Evolutionary conservation across 2,888 invertebrate species (phyloP), one percentile per base, ranked within the genome.

Genomic region (Phaonia tiefii): DNA sequence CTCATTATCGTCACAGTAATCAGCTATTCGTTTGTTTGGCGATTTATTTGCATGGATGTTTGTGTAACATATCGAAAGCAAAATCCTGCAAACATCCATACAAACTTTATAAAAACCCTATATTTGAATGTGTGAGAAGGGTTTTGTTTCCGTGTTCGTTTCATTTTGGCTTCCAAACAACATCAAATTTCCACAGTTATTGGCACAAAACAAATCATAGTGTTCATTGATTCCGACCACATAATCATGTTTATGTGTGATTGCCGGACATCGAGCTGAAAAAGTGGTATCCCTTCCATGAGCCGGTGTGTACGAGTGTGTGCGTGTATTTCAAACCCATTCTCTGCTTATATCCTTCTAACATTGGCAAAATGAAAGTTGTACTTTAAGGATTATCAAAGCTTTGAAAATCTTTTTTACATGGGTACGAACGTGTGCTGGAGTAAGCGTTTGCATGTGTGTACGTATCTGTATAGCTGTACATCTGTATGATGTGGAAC

Each of bases 331-430:
- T n/a, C n/a, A n/a, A n/a, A n/a, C n/a, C n/a, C 22, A 56, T 56
- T n/a, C 13, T 22, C 17, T 22, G 22, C 54, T 10, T 26, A 56
- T 26, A 56, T 56, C 25, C 56, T 63, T 20, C 22, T 8, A 42
- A 63, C 63, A 63, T 67, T 67, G 44, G 74, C 67, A 73, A 58
- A 80, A 77, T 77, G 72, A 56, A 77, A 76, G 69, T 80, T 80
- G 80, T 77, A 67, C 80, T 80, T 77, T 77, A 77, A 80, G 77
- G 80, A 77, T 80, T 80, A 80, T 51, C 70, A 80, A 74, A 75
- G 74, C 77, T 74, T 31, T 31, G 71, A 80, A 80, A 80, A 80
- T 77, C 74, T 70, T 77, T 77, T 80, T 63, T 63, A 63, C 63
- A 63, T 63, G 63, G 22, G 42, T 10, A 13, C 63, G 22, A 42